Evolutionary conservation across 2,888 invertebrate species (phyloP), one percentile per base, ranked within the genome.

Genomic region (Pseudolycoriella hygida): DNA sequence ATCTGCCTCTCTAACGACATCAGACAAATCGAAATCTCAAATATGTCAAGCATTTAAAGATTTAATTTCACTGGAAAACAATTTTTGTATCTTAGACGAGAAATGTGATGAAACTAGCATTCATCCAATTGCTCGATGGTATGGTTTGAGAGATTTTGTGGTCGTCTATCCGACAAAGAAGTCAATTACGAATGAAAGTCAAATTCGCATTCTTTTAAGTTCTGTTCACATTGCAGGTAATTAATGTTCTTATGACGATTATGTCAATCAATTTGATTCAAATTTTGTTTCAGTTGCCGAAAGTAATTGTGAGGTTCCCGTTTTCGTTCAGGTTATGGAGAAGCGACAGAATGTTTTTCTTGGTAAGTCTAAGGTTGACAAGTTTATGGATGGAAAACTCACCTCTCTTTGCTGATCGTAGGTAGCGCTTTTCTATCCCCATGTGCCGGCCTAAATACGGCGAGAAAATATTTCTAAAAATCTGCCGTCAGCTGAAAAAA

Each of bases 261-360:
- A 4, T 8, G 25, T 8, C 8, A 6, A 25, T 25, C 8, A 25
- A 6, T 25, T 8, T 8, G 25, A n/a, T 25, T 25, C 5, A 6
- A 8, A 25, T 25, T 8, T 25, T 8, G 5, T 25, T 25, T 25
- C 25, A 25, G 25, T 25, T 4, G 25, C 76, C 46, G 92, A 90
- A 63, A 76, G 82, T 11, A 76, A 76, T 57, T 84, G 85, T 58
- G 74, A 79, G 49, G 70, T 89, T 50, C 92, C 96, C 17, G 70
- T 88, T 17, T 90, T 96, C 66, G 73, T 93, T 18, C 90, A 92
- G 67, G 76, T 88, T 18, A 72, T 81, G 54, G 81, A 85, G 58
- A 74, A 74, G 51, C 83, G 83, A 77, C 83, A 89, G 57, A 76
- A 80, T 44, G 77, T 79, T 56, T 86, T 76, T 59, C 60, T 78